phyloP scores from a whole-genome alignment of 2,113 vertebrate species.

The Tretioscincus oriximinensis region DNA sequence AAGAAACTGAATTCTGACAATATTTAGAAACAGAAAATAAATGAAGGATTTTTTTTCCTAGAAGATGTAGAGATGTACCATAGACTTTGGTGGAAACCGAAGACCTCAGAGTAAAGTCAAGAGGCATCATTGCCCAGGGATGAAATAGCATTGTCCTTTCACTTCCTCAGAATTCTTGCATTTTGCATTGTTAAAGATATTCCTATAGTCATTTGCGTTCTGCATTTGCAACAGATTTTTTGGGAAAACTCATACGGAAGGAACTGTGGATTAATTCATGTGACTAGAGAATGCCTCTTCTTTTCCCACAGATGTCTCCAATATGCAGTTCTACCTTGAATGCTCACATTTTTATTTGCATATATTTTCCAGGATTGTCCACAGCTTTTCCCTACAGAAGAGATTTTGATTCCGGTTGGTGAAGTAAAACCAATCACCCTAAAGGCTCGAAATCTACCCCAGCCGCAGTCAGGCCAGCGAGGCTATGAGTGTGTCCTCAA shows the following conservation, averaged over 20 bases:
- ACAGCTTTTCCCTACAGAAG: slow-evolving; percentile 91
- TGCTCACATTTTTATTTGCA: not conserved
- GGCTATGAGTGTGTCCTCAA: slow-evolving; percentile 96
- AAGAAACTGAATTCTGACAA: not conserved
- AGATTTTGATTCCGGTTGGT: slow-evolving; percentile 94
- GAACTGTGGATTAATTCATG: not conserved
- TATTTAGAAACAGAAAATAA: not conserved
- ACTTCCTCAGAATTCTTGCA: not conserved
- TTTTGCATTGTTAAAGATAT: not conserved
- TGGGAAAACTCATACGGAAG: not conserved
- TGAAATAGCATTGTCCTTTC: not conserved
- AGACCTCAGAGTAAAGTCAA: not conserved
- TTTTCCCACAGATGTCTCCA: not conserved
- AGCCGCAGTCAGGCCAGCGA: slow-evolving; percentile 94
- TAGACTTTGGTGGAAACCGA: not conserved
- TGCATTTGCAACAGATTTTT: not conserved
- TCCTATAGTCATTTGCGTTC: not conserved
- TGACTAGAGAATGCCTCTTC: not conserved
- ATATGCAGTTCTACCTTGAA: not conserved
- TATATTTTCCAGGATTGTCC: slow-evolving; percentile 86
- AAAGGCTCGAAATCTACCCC: slow-evolving; percentile 92
- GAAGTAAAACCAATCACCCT: slow-evolving; percentile 96
- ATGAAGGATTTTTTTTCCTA: not conserved
- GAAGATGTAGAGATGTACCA: too few species aligned
- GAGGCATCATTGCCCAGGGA: not conserved